These are phyloP conservation scores for Microctonus aethiopoides DNA, from an alignment of 2,888 invertebrate species.

Conservation along the genomic window DNA sequence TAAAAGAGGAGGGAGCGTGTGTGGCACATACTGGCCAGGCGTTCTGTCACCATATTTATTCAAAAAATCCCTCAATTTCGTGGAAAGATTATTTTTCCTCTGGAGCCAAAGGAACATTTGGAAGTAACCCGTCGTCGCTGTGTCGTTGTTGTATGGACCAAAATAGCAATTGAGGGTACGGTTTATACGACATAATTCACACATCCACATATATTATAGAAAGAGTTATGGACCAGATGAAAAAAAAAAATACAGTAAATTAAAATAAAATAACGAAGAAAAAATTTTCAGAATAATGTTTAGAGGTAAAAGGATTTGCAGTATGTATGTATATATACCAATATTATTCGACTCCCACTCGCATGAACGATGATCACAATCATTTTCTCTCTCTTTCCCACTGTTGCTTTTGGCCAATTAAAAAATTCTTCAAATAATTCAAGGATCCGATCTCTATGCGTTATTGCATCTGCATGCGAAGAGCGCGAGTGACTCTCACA, in stretches of 20 bases:
- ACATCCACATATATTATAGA: neutral
- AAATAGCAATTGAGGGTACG: neutral
- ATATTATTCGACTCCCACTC: slow-evolving; percentile 35
- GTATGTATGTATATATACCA: neutral
- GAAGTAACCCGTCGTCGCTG: slow-evolving; percentile 5
- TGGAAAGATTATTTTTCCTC: slow-evolving; percentile 41
- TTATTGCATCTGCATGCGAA: slow-evolving; percentile 40
- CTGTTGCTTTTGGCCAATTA: slow-evolving; percentile 40
- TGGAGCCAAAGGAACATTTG: neutral
- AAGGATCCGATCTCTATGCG: slow-evolving; percentile 47
- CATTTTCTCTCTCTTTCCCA: slow-evolving; percentile 31
- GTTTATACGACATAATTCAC: neutral
- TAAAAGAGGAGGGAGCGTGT: slow-evolving; percentile 24
- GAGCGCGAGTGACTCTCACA: slow-evolving; percentile 19
- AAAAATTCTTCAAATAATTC: slow-evolving; percentile 49
- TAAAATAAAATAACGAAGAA: neutral
- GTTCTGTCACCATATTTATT: slow-evolving; percentile 40
- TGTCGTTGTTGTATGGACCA: neutral
- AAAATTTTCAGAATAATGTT: neutral
- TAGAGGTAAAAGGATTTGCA: slow-evolving; percentile 14
- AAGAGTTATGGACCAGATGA: slow-evolving; percentile 9
- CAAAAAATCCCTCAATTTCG: slow-evolving; percentile 45
- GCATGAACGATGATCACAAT: slow-evolving; percentile 29
- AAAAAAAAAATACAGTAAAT: neutral
- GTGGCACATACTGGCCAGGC: neutral